Base-by-base conservation (phyloP, 2,797 vertebrate species). In the Cynodonichthys magdalenae region DNA sequence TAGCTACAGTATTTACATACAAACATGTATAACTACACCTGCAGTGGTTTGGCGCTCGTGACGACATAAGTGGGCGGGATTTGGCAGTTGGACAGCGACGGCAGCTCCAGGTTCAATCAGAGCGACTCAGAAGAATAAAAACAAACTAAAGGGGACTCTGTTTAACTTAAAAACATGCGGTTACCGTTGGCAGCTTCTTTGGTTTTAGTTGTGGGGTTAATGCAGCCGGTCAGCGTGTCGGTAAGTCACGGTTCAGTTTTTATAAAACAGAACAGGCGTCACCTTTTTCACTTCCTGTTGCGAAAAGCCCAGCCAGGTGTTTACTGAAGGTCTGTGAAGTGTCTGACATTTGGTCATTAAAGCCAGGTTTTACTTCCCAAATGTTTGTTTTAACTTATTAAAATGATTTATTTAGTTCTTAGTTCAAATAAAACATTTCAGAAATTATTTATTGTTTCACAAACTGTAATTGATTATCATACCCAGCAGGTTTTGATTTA, bases 211-310 rank as follows among this genome's bases (percentile, higher is more conserved):
- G 1, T 74, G 56, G 63, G 48, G 4, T 42, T 71, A 1, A 7
- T 69, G 0, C 34, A 5, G 19, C 36, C 68, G 0, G 10, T 28
- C 34, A 0, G 4, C 1, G 14, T 2, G 31, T 51, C 54, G 74
- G 85, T 87, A 56, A 86, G 85, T 82, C 9, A 1, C 27, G 18
- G 59, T 24, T 11, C 31, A 24, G 42, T 29, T 24, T 47, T 20
- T 15, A 56, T 2, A 34, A 3, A 12, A 10, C 3, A 2, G 1
- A 2, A 11, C 4, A 9, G 3, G 50, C 41, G 3, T 63, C 14
- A 15, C 17, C 8, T 24, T 34, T 44, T 28, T 44, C 54, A 70
- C 73, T 83, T 86, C 86, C 78, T 74, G 57, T 44, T 62, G 14
- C 0, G 24, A 18, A 29, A 18, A 7, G 24, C n/a, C 39, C 18